These are phyloP conservation scores for Pogona vitticeps DNA, from an alignment of 2,113 vertebrate genomes.

Conservation along the genomic window DNA sequence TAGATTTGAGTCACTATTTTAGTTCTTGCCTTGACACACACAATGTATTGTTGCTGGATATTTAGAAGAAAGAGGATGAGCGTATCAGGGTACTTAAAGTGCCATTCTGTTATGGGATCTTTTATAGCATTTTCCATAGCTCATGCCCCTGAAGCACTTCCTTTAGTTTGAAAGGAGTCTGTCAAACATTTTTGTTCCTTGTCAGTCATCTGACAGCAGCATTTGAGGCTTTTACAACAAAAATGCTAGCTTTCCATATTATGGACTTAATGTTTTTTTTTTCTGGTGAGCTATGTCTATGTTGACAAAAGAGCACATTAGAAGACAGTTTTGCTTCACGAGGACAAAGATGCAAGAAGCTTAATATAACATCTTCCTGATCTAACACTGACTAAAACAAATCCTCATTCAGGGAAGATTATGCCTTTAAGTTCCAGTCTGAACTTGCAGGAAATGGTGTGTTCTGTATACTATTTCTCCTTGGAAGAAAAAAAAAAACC, in stretches of 20 bases:
- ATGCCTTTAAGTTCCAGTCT: neutral
- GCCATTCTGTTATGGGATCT: neutral
- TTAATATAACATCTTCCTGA: neutral
- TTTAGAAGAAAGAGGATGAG: neutral
- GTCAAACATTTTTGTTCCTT: neutral
- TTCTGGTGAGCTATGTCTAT: neutral
- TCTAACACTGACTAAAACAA: neutral
- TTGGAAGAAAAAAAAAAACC: neutral
- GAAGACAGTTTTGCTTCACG: neutral
- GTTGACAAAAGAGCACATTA: neutral
- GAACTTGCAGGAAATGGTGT: neutral
- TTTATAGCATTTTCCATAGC: constrained; percentile 1
- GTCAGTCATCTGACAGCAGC: neutral
- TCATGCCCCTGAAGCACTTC: neutral
- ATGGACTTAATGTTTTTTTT: neutral
- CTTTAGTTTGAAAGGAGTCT: neutral
- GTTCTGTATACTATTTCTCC: too few relatives aligned
- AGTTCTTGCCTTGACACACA: neutral
- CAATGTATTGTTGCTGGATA: neutral
- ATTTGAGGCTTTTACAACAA: neutral
- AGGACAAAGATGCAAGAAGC: neutral
- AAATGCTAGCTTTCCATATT: neutral
- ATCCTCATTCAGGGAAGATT: neutral
- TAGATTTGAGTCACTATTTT: neutral
- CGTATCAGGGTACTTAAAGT: constrained; percentile 6